Evolutionary conservation across 1,140 invertebrate species (phyloP).

Genomic region (Zaprionus davidi): DNA sequence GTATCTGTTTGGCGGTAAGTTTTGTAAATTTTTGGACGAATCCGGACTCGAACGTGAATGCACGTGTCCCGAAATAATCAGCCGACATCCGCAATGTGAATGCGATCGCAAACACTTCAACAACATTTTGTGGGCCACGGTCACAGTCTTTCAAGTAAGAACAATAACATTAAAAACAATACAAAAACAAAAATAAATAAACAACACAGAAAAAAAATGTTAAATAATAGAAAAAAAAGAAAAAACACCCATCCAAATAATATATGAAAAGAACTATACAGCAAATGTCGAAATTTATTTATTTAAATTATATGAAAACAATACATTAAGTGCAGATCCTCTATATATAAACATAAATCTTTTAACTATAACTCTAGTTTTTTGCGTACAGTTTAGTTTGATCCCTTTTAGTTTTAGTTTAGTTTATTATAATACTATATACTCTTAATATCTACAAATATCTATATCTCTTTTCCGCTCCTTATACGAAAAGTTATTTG

Average conservation of each 20-base stretch:
- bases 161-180: constrained; percentile 56
- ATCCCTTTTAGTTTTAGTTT: constrained; percentile 44
- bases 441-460: constrained; percentile 13
- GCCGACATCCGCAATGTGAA: constrained; percentile 93
- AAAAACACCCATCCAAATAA: constrained; percentile 9
- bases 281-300: constrained; percentile 3
- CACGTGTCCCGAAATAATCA: constrained; percentile 95
- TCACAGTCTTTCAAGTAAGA: constrained; percentile 98
- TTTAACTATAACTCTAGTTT: constrained; percentile 35
- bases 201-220: constrained; percentile 1
- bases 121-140: constrained; percentile 97
- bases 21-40: constrained; percentile 97
- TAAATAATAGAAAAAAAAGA: constrained; percentile 19
- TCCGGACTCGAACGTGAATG: constrained; percentile 93
- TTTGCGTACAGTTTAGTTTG: constrained; percentile 22
- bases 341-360: constrained; percentile 2
- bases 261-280: constrained; percentile 20
- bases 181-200: constrained; percentile 30
- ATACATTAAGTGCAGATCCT: constrained; percentile 33
- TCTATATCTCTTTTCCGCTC: constrained; percentile 17
- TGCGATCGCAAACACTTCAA: constrained; percentile 99
- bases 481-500: constrained; percentile 13
- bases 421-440: constrained; percentile 21
- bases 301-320: constrained; percentile 8
- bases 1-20: constrained; percentile 99